Percentiles rank a stretch among this genome's conserved stretches.
Evolutionary conservation across 2,113 vertebrate species (phyloP).

Genomic region (Sinocyclocheilus maitianheensis): DNA sequence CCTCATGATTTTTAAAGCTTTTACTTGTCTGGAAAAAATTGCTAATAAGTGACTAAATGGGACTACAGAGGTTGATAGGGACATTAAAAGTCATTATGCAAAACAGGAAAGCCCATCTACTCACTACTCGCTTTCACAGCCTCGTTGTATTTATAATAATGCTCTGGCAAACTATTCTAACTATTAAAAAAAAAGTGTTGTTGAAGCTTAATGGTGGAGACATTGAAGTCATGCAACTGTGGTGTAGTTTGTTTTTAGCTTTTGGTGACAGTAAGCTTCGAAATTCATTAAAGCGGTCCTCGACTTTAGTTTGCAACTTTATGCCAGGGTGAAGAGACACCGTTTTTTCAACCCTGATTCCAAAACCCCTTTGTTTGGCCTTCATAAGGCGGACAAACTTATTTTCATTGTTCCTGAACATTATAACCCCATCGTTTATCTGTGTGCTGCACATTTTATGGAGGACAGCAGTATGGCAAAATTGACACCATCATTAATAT

Average conservation of each 20-base stretch:
- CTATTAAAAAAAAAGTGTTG: not conserved
- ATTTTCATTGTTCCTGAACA: not conserved
- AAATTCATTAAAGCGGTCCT: not conserved
- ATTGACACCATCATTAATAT: too few species aligned
- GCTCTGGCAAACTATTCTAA: not conserved
- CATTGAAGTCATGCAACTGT: not conserved
- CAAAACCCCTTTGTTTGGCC: not conserved
- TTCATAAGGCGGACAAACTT: not conserved
- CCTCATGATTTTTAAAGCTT: not conserved
- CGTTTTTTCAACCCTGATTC: not conserved
- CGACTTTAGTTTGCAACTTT: too few species aligned
- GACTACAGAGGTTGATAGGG: not conserved
- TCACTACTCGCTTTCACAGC: not conserved
- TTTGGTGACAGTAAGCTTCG: not conserved
- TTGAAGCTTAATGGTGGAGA: not conserved
- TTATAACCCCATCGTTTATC: not conserved
- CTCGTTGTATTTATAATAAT: not conserved
- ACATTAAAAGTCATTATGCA: not conserved
- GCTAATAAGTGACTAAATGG: not conserved
- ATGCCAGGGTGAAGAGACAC: too few species aligned
- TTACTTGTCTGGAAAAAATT: not conserved
- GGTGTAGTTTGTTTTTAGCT: not conserved
- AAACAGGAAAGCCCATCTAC: too few species aligned
- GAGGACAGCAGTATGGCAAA: too few species aligned
- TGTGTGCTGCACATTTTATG: not conserved